Conservation (phyloP, 2,797 vertebrate genomes). For the Schizopygopsis pylzovi region DNA sequence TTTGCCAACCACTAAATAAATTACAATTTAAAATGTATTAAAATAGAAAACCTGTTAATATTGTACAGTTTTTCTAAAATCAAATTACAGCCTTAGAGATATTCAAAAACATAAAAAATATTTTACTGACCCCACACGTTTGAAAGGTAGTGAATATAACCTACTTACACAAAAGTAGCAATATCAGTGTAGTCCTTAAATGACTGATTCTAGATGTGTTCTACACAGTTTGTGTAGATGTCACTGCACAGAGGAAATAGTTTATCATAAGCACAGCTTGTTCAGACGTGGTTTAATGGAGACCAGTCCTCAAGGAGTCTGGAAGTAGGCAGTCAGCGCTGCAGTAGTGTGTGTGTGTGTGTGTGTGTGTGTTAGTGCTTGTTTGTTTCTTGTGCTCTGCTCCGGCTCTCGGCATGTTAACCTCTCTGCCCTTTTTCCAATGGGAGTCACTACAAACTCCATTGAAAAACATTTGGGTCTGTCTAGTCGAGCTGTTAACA, state of each 20-base stretch:
- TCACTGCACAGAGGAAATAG: background rate
- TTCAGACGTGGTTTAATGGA: constrained; percentile 22
- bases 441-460: constrained; percentile 62
- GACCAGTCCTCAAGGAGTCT: constrained; percentile 17
- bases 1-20: background rate
- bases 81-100: background rate
- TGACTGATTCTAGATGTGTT: background rate
- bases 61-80: no score
- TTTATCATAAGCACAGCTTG: constrained; percentile 19
- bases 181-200: background rate
- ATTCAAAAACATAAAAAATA: no score
- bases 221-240: background rate
- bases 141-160: background rate
- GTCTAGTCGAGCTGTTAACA: constrained; percentile 64
- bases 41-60: no score
- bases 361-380: constrained; percentile 58
- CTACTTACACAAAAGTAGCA: background rate
- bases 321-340: no score
- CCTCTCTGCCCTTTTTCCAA: constrained; percentile 63
- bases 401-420: constrained; percentile 66
- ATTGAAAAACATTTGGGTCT: constrained; percentile 58
- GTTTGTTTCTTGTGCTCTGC: constrained; percentile 64
- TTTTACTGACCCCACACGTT: background rate
- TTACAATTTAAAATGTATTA: no score
- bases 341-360: no score